Evolutionary conservation across 2,888 invertebrate genomes (phyloP), one percentile per base, ranked within the genome.

Genomic region (Calliopum simillimum): DNA sequence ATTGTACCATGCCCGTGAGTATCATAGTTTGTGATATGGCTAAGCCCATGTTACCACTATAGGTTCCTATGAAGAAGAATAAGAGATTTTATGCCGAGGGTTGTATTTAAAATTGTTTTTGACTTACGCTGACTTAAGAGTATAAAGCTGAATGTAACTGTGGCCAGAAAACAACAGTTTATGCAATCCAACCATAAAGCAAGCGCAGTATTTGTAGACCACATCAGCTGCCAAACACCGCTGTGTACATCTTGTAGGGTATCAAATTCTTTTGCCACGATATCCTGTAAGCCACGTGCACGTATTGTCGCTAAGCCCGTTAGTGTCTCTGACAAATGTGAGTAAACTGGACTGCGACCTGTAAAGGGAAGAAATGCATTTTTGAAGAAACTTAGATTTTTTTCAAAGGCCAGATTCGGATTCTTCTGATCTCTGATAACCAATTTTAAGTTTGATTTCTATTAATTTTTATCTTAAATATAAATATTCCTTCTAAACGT

Each of bases 321-420:
- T 8, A 98, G 87, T 0, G 95, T 92, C 0, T 96, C 93, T n/a
- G 93, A 92, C 76, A 97, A 90, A 82, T 97, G 96, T 0, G 96
- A 94, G 84, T 96, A 97, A 0, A 98, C 94, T 0, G 98, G 97
- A 86, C 96, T 96, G 73, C 94, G 90, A 70, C 92, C 94, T 81
- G 41, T 16, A 8, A 33, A 55, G 23, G 12, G 23, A 21, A 19
- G 4, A 51, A 51, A 25, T 12, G 12, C 25, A 12, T 5, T 2
- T 41, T 13, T 46, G 43, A 53, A 23, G n/a, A 16, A 19, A n/a
- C n/a, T 13, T 43, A 12, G 25, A 23, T 56, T 56, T n/a, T n/a
- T n/a, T n/a, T n/a, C n/a, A n/a, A n/a, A n/a, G n/a, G n/a, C n/a
- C n/a, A n/a, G n/a, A n/a, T n/a, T n/a, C n/a, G n/a, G n/a, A n/a